Conservation (phyloP, 2,113 vertebrate species). For the Tamias sibiricus region DNA sequence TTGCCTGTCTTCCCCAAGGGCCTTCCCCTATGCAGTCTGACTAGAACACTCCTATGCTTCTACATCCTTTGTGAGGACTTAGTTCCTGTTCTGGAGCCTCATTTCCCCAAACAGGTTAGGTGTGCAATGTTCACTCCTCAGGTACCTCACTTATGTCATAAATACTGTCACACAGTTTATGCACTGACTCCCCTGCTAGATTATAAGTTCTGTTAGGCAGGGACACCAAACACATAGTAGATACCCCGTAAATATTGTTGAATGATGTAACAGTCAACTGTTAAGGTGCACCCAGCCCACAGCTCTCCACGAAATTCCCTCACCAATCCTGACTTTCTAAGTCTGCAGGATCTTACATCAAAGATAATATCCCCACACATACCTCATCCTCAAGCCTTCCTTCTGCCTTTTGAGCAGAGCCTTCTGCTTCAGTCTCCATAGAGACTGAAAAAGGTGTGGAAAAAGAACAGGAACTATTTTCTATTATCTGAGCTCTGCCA, state of each 20-base stretch:
- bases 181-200: background rate
- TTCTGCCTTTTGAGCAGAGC: background rate
- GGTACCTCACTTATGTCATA: background rate
- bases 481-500: background rate
- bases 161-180: background rate
- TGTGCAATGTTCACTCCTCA: background rate
- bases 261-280: background rate
- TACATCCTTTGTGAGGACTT: background rate
- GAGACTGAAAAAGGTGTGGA: too few relatives aligned
- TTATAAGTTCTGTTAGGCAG: background rate
- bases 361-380: background rate
- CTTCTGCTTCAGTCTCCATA: background rate
- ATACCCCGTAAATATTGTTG: background rate
- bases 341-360: background rate
- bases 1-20: background rate
- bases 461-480: background rate
- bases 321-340: background rate
- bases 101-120: background rate
- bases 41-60: background rate
- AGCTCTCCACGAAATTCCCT: background rate
- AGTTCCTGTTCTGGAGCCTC: background rate
- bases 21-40: background rate
- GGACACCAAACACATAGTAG: background rate
- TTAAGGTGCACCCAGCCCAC: background rate
- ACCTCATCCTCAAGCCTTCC: background rate